Percentiles rank a stretch among this genome's conserved stretches.
Evolutionary conservation across 2,888 invertebrate species (phyloP).

Genomic region (Hoplodrina blanda): DNA sequence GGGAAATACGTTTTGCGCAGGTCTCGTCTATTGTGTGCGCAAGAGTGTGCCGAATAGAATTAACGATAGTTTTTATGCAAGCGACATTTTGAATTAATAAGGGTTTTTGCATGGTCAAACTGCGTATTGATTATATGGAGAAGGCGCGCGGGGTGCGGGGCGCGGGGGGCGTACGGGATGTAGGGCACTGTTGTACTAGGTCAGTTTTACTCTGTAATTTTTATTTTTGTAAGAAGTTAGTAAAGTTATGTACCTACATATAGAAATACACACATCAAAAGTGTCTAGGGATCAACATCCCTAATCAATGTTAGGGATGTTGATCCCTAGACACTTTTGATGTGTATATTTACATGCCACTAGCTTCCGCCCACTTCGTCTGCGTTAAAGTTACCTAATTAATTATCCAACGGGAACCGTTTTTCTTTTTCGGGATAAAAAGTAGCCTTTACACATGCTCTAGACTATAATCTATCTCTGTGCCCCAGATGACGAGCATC

Average conservation of each 20-base stretch:
- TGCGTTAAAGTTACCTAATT: too few species aligned
- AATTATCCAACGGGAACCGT: too few species aligned
- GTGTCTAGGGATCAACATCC: too few species aligned
- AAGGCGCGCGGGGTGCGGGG: slow-evolving; percentile 12
- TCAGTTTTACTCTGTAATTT: slow-evolving; percentile 29
- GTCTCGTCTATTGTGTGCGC: slow-evolving; percentile 75
- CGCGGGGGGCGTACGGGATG: slow-evolving; percentile 44
- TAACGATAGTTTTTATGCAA: slow-evolving; percentile 87
- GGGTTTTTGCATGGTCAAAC: slow-evolving; percentile 82
- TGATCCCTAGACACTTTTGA: too few species aligned
- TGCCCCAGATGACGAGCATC: too few species aligned
- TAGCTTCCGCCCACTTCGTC: too few species aligned
- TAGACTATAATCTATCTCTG: too few species aligned
- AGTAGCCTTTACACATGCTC: too few species aligned
- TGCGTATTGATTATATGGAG: slow-evolving; percentile 73
- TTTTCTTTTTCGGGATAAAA: too few species aligned
- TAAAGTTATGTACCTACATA: background rate
- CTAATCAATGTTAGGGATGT: too few species aligned
- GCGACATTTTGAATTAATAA: slow-evolving; percentile 81
- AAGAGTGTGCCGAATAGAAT: slow-evolving; percentile 81
- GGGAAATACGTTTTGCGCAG: slow-evolving; percentile 75
- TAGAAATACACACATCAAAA: too few species aligned
- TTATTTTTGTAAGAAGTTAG: background rate
- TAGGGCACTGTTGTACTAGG: slow-evolving; percentile 61
- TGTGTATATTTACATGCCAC: too few species aligned